A percentile compares a stretch with the other conserved stretches of the same genome.
phyloP scores from a whole-genome alignment of 2,113 vertebrate species.

The Noturus placidus region DNA sequence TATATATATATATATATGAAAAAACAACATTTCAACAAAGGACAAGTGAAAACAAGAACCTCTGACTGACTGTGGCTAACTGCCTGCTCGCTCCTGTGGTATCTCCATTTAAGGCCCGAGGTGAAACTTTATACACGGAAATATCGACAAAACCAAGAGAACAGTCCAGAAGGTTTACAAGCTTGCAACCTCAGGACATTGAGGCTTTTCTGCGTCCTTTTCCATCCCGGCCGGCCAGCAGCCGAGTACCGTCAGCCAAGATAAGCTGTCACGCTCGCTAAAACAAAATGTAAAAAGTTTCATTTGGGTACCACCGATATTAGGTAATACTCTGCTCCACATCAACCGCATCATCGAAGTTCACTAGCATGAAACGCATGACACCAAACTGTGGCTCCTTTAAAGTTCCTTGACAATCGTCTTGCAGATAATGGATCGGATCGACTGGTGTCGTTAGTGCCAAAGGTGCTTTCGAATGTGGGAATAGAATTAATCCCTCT shows the following conservation, averaged over 20 bases:
- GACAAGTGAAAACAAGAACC: neutral
- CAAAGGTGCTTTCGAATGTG: neutral
- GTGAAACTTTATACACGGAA: conserved; percentile 16
- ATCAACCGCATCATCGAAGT: neutral
- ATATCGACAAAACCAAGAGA: conserved; percentile 15
- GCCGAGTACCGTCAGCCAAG: neutral
- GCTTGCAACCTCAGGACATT: conserved; percentile 10
- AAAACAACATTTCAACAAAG: neutral
- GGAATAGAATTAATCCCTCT: conserved; percentile 7
- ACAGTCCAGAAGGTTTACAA: neutral
- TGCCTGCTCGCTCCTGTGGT: neutral
- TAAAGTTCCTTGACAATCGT: neutral
- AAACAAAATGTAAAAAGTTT: neutral
- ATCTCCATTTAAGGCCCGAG: neutral
- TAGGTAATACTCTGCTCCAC: neutral
- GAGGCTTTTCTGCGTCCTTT: neutral
- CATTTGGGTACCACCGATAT: neutral
- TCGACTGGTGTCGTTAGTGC: neutral
- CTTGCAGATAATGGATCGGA: neutral
- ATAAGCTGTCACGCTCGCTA: neutral
- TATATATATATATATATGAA: no score
- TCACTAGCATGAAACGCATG: neutral
- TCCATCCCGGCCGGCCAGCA: neutral
- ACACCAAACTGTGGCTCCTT: neutral
- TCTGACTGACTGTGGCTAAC: neutral